These are phyloP conservation scores for Intellagama lesueurii DNA, from an alignment of 2,797 vertebrate species.

Conservation along the genomic window DNA sequence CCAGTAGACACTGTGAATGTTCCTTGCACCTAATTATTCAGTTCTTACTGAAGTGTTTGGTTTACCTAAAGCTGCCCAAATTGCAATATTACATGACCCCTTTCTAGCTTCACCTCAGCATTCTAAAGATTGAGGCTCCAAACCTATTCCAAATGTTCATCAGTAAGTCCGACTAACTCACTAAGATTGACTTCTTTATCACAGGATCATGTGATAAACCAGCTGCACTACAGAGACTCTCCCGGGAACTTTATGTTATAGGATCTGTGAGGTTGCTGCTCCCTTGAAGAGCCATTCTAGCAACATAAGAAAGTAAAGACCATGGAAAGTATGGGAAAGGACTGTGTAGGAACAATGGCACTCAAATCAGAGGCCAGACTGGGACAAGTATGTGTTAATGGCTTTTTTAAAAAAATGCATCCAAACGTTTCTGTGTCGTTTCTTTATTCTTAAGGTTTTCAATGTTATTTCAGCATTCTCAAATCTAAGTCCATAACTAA, in stretches of 20 bases:
- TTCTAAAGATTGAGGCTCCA: neutral
- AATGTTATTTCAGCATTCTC: neutral
- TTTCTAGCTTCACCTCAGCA: conserved; percentile 4
- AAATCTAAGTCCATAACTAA: neutral
- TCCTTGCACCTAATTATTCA: conserved; percentile 75
- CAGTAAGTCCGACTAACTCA: neutral
- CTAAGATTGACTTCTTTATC: neutral
- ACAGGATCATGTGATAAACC: neutral
- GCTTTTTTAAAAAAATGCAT: neutral
- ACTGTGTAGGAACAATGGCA: neutral
- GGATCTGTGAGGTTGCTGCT: neutral
- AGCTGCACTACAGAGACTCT: neutral
- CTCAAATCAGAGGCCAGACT: neutral
- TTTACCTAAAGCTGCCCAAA: conserved; percentile 56
- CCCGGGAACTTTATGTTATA: neutral
- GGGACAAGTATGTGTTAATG: neutral
- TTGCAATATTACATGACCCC: conserved; percentile 35
- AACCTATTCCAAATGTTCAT: neutral
- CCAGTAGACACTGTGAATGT: conserved; percentile 76
- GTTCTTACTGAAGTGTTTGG: conserved; percentile 60
- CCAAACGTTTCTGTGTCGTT: neutral
- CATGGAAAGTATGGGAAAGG: neutral
- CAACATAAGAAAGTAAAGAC: neutral
- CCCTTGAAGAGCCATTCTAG: neutral
- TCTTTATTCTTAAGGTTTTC: neutral